Conservation (phyloP, 2,797 vertebrate species). For the Pseudotriccus pelzelni region DNA sequence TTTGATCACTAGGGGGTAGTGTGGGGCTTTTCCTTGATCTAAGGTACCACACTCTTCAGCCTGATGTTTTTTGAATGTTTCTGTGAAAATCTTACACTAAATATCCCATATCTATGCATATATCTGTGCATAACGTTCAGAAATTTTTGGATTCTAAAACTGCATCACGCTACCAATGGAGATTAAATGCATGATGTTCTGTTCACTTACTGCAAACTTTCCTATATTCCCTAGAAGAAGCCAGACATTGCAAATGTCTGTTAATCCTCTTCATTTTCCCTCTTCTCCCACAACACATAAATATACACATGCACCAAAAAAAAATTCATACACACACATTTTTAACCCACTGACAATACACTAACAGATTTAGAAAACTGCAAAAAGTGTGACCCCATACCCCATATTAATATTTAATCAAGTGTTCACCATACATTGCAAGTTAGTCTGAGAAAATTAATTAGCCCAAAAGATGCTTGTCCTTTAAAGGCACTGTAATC, state of each 20-base stretch:
- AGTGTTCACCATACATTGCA: neutral
- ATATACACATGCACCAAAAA: neutral
- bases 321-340: neutral
- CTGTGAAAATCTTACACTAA: slow-evolving; percentile 51
- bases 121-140: neutral
- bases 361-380: slow-evolving; percentile 16
- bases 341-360: neutral
- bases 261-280: slow-evolving; percentile 1
- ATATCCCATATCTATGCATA: neutral
- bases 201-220: neutral
- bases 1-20: slow-evolving; percentile 82
- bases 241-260: neutral
- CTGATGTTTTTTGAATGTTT: slow-evolving; percentile 56
- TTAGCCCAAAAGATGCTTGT: slow-evolving; percentile 58
- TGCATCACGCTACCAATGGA: neutral
- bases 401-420: slow-evolving; percentile 56
- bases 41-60: slow-evolving; percentile 61
- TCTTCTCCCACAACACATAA: neutral
- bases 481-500: slow-evolving; percentile 65
- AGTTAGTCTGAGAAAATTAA: slow-evolving; percentile 56
- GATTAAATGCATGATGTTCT: neutral
- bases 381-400: slow-evolving; percentile 16
- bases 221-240: neutral
- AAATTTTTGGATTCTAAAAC: slow-evolving; percentile 36
- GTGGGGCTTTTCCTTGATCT: slow-evolving; percentile 79